Base-by-base conservation (phyloP, 2,797 vertebrate genomes). In the Fistularia tabacaria region DNA sequence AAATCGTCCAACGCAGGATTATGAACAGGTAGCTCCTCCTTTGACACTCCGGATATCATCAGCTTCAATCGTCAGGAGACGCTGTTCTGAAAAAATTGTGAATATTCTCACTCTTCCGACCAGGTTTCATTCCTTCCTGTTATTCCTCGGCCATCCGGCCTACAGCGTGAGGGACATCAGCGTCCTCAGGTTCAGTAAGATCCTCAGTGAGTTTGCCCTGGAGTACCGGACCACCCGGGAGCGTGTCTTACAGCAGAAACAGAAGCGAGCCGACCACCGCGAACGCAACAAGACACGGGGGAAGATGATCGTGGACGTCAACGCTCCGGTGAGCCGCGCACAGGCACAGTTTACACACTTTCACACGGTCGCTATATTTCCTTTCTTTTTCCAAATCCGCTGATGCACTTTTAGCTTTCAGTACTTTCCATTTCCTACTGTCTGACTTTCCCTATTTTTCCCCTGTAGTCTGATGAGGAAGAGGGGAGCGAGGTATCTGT, bases 261-360 rank as follows among this genome's bases (percentile, higher is more conserved):
- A 95, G 90, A 98, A 98, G 52, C 88, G 95, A 10, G 94, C 95
- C 56, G 93, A 93, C 80, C 96, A 98, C 79, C 89, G 95, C 12
- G 95, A 98, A 59, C 93, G 96, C 71, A 98, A 96, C 85, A 98
- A 96, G 87, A 98, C 96, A 37, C 87, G 96, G 46, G 96, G 96
- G 25, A 97, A 96, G 90, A 95, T 98, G 94, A 98, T 98, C 88
- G 92, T 94, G 3, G 95, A 97, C 7, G 91, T 97, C 84, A 95
- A 91, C 86, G 54, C 76, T 38, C 79, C 85, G 13, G 88, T 87
- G 64, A 88, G 87, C 46, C 41, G 13, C 12, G n/a, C 14, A 14
- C 1, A 38, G 12, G 12, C 14, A 36, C 10, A 13, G 36, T 12
- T 13, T 38, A 7, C 37, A 14, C 1, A 9, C 36, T 38, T 38